phyloP scores from a whole-genome alignment of 2,888 invertebrate species.

The Catocala fraxini region DNA sequence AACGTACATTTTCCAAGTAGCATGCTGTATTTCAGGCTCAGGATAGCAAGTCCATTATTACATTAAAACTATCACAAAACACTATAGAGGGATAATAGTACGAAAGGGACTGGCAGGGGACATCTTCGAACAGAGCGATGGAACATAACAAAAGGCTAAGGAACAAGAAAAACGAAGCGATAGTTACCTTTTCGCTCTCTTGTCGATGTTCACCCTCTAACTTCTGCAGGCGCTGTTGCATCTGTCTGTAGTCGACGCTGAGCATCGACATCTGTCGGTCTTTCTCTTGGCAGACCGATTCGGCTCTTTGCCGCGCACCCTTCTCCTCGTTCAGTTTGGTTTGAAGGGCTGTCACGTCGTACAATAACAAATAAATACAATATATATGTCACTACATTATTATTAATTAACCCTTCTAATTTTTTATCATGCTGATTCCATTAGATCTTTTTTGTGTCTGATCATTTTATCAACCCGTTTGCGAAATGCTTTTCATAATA shows the following conservation, averaged over 20 bases:
- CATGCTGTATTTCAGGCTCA: too few species aligned
- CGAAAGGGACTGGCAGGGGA: too few species aligned
- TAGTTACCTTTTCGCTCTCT: constrained; percentile 92
- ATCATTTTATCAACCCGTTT: too few species aligned
- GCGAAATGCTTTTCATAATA: too few species aligned
- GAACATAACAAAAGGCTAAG: too few species aligned
- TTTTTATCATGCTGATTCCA: constrained; percentile 1
- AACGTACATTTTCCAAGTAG: too few species aligned
- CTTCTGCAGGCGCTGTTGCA: constrained; percentile 95
- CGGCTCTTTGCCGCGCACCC: constrained; percentile 94
- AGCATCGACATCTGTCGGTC: constrained; percentile 98
- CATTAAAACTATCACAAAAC: too few species aligned
- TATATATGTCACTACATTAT: not conserved
- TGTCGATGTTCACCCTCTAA: constrained; percentile 97
- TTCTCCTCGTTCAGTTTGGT: constrained; percentile 97
- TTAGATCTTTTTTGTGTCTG: not conserved
- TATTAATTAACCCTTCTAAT: not conserved
- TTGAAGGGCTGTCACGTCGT: constrained; percentile 91
- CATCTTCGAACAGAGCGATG: too few species aligned
- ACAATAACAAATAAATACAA: constrained; percentile 17
- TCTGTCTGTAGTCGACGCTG: constrained; percentile 97
- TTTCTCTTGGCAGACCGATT: constrained; percentile 95
- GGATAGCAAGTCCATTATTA: too few species aligned
- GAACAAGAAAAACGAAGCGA: not conserved
- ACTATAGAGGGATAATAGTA: too few species aligned